phyloP scores from a whole-genome alignment of 2,797 vertebrate species.

The Myotis planiceps region DNA sequence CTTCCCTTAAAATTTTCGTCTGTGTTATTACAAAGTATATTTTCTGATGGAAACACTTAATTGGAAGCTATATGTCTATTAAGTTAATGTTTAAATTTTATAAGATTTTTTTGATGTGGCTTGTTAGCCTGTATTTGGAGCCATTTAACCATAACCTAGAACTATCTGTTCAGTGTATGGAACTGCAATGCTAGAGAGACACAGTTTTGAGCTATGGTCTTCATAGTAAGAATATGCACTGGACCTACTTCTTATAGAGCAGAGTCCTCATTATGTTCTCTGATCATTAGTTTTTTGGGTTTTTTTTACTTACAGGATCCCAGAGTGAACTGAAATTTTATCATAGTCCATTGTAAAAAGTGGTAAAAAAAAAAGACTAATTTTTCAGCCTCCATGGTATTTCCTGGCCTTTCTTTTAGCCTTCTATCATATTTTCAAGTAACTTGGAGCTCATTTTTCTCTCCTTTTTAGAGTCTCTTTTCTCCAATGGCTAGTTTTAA shows the following conservation, averaged over 20 bases:
- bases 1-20: conserved; percentile 6
- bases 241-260: not conserved
- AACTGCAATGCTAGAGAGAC: not conserved
- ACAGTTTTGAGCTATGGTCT: conserved; percentile 12
- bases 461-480: not conserved
- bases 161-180: not conserved
- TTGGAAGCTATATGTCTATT: not conserved
- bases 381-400: not conserved
- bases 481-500: conserved; percentile 14
- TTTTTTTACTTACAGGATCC: not conserved
- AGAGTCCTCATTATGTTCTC: not conserved
- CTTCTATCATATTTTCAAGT: not conserved
- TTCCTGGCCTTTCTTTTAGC: conserved; percentile 8
- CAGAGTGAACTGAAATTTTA: conserved; percentile 12
- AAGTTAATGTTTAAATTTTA: conserved; percentile 24
- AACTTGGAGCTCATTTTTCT: conserved; percentile 55
- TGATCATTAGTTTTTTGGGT: not conserved
- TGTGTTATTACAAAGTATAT: conserved; percentile 27
- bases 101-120: not conserved
- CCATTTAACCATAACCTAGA: not conserved
- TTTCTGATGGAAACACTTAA: not conserved
- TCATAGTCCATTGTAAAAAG: not conserved
- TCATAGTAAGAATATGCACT: not conserved
- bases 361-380: not conserved
- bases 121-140: not conserved